Base-by-base conservation (phyloP, 2,113 vertebrate genomes). In the Phrynosoma platyrhinos region DNA sequence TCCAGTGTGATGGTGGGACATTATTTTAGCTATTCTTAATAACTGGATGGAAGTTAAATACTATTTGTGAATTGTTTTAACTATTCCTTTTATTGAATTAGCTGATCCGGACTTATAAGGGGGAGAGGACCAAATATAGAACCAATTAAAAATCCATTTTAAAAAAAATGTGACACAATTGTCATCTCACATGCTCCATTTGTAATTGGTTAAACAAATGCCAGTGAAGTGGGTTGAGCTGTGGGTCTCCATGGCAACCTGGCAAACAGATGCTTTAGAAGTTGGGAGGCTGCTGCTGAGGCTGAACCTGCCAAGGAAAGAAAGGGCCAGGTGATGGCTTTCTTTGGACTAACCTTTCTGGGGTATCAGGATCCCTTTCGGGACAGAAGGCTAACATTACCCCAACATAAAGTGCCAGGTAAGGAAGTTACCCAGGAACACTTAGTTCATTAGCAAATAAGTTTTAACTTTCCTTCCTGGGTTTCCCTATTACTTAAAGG, bases 281-380 rank as follows among this genome's bases (percentile, higher is more conserved):
- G 71, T n/a, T 68, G 18, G n/a, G 13, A 55, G 3, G 16, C 8
- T 80, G 62, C 30, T 27, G 58, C 36, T n/a, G n/a, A n/a, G 79
- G 47, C 87, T 75, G 89, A 77, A 66, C 58, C 32, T 32, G 62
- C 25, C 47, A 30, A 27, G 16, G 21, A 52, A 68, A n/a, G 66
- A 4, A 64, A 30, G 23, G 62, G 64, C 23, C 21, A 21, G 5
- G 62, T 71, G 75, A 96, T 98, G 98, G 94, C 97, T 72, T 98
- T 97, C 92, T 98, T 98, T 87, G 97, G 97, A 36, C 83, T 98
- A 10, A 95, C 97, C 72, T 83, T 94, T 6, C 23, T 97, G 82
- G 97, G 97, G 8, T 97, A 97, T 93, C 97, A 98, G 88, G 93
- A 96, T 87, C 93, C 96, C 4, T 94, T 98, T 84, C 90, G 32